phyloP scores from a whole-genome alignment of 1,140 invertebrate genomes.

The Diorhabda carinulata region DNA sequence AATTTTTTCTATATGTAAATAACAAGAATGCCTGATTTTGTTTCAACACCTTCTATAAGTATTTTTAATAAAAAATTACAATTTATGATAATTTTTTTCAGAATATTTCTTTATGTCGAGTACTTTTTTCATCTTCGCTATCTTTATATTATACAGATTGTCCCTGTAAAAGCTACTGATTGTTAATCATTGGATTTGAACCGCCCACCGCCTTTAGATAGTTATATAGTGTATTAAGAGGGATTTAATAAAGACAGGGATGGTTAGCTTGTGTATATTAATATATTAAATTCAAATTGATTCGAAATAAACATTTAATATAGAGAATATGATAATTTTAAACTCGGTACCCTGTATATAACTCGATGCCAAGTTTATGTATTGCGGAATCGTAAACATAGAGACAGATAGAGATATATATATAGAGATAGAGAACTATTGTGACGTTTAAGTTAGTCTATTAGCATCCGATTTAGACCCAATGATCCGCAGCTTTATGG shows the following conservation, averaged over 20 bases:
- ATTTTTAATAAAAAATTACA: no score
- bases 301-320: not conserved
- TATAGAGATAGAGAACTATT: slow-evolving; percentile 7
- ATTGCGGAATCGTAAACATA: slow-evolving; percentile 23
- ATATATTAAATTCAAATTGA: not conserved
- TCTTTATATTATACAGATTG: no score
- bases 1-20: no score
- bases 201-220: no score
- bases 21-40: no score
- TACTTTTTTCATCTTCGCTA: no score
- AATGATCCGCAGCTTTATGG: slow-evolving; percentile 10
- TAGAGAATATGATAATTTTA: not conserved
- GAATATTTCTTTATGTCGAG: no score
- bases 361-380: slow-evolving; percentile 28
- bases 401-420: slow-evolving; percentile 18
- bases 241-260: not conserved
- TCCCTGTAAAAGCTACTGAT: no score
- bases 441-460: slow-evolving; percentile 23
- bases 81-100: no score
- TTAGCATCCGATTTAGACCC: slow-evolving; percentile 25
- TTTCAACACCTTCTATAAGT: no score
- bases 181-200: no score
- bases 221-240: no score
- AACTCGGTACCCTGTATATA: not conserved
- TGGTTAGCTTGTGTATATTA: not conserved